phyloP scores from a whole-genome alignment of 2,797 vertebrate genomes.

The Ptychobarbus kaznakovi region DNA sequence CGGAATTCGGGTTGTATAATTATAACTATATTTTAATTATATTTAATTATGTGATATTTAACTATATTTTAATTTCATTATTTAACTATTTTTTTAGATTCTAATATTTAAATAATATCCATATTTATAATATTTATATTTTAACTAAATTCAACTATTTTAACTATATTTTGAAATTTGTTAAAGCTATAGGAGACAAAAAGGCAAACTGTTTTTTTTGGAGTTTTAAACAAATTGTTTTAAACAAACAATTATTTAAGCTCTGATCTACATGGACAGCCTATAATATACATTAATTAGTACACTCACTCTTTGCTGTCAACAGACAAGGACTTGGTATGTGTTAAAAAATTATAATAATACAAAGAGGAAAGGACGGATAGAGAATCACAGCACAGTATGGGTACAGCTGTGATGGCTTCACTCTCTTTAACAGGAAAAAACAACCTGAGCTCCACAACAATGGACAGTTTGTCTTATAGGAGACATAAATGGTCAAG shows the following conservation, averaged over 20 bases:
- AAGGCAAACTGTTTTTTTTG: no score
- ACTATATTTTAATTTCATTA: no score
- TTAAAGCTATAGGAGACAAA: no score
- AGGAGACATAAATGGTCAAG: slow-evolving; percentile 52
- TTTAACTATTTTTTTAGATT: not conserved
- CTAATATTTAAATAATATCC: not conserved
- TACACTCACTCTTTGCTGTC: not conserved
- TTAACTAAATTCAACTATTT: not conserved
- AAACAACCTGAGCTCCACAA: slow-evolving; percentile 75
- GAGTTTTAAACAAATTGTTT: no score
- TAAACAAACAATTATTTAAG: not conserved
- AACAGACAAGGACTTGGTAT: not conserved
- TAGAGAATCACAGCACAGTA: slow-evolving; percentile 61
- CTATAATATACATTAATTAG: not conserved
- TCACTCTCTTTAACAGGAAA: slow-evolving; percentile 71
- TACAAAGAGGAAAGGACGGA: slow-evolving; percentile 30
- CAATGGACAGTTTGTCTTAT: slow-evolving; percentile 69
- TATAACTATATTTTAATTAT: no score
- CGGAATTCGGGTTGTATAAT: no score
- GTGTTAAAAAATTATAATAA: slow-evolving; percentile 17
- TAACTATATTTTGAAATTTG: not conserved
- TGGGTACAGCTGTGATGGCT: slow-evolving; percentile 65
- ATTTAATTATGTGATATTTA: no score
- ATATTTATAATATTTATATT: not conserved
- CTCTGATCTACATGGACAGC: not conserved